A percentile compares a stretch with the other conserved stretches of the same genome.
These are phyloP conservation scores for Acomys russatus DNA, from an alignment of 2,797 vertebrate genomes.

Conservation along the genomic window DNA sequence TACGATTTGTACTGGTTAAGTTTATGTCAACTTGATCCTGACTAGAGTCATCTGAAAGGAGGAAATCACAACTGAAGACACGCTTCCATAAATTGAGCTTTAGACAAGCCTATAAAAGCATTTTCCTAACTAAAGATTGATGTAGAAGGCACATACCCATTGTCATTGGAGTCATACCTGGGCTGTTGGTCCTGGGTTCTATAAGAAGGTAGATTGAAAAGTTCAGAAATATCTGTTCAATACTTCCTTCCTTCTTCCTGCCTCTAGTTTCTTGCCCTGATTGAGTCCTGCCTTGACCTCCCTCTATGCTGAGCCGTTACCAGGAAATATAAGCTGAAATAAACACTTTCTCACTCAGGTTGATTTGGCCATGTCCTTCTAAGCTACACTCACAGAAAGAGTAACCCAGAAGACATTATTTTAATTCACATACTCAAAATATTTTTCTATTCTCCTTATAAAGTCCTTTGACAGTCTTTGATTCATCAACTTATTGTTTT, in stretches of 20 bases:
- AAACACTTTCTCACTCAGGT: background rate
- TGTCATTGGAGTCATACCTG: background rate
- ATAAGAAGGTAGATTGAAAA: too few relatives aligned
- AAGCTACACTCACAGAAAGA: background rate
- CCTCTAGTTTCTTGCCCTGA: too few relatives aligned
- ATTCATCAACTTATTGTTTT: conserved; percentile 69
- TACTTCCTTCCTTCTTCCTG: background rate
- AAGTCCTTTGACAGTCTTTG: conserved; percentile 67
- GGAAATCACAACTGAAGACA: background rate
- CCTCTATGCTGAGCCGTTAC: too few relatives aligned
- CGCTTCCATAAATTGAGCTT: too few relatives aligned
- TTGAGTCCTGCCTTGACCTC: background rate
- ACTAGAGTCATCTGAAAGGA: background rate
- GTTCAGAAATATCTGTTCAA: too few relatives aligned
- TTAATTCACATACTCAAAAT: conserved; percentile 41
- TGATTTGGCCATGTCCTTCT: background rate
- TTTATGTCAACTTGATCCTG: background rate
- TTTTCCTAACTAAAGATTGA: background rate
- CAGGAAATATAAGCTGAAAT: background rate
- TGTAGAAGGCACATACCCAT: too few relatives aligned
- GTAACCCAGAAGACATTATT: background rate
- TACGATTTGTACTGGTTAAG: background rate
- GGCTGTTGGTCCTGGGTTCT: background rate
- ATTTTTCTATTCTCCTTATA: conserved; percentile 30
- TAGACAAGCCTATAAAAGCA: background rate